Evolutionary conservation across 2,888 invertebrate genomes (phyloP).

Genomic region (Lordiphosa andalusiaca): DNA sequence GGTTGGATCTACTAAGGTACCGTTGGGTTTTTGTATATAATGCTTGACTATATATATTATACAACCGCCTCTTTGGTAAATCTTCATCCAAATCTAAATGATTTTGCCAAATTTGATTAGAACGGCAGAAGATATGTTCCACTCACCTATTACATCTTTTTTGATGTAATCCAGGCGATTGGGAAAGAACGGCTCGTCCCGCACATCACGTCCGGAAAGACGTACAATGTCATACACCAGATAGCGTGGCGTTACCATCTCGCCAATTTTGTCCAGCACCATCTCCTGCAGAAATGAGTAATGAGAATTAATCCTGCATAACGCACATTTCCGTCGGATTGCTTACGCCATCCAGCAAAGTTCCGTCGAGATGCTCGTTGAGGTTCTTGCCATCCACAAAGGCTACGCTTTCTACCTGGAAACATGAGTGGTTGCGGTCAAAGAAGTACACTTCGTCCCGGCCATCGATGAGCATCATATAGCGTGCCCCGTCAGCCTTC

Average conservation of each 20-base stretch:
- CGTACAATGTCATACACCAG: conserved; percentile 96
- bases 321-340: background rate
- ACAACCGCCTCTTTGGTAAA: too few relatives aligned
- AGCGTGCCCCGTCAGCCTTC: conserved; percentile 99
- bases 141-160: conserved; percentile 84
- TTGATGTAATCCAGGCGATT: conserved; percentile 89
- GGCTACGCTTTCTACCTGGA: conserved; percentile 88
- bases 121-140: background rate
- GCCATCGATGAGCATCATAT: conserved; percentile 97
- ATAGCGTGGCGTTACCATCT: conserved; percentile 90
- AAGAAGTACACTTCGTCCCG: conserved; percentile 93
- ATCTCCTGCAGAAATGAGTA: conserved; percentile 87
- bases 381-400: conserved; percentile 90
- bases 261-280: conserved; percentile 93
- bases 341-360: conserved; percentile 95
- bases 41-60: too few relatives aligned
- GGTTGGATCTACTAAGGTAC: too few relatives aligned
- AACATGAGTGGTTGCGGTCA: conserved; percentile 96
- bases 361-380: conserved; percentile 86
- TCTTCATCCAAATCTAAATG: too few relatives aligned
- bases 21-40: too few relatives aligned
- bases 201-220: conserved; percentile 88
- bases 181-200: conserved; percentile 88
- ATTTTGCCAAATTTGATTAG: too few relatives aligned
- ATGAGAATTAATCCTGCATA: background rate